phyloP scores from a whole-genome alignment of 2,888 invertebrate genomes.

The Drosophila monieri region DNA sequence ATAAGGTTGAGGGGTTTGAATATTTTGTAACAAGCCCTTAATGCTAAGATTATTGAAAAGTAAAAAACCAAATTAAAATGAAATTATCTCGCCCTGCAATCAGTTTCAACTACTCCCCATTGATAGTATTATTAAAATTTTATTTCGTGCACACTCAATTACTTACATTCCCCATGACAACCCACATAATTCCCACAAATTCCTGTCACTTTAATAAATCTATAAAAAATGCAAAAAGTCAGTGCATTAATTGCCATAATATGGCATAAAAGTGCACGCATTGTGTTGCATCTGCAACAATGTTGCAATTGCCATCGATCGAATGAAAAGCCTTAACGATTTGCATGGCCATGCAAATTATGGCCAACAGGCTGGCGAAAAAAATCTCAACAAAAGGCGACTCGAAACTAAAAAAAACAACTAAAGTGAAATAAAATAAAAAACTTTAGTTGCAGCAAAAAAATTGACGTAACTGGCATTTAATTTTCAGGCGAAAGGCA shows the following conservation, averaged over 20 bases:
- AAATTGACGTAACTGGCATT: constrained; percentile 62
- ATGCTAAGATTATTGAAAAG: neutral
- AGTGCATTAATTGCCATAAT: constrained; percentile 44
- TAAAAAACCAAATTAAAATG: neutral
- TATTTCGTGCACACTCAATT: neutral
- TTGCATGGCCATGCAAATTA: constrained; percentile 63
- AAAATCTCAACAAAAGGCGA: constrained; percentile 39
- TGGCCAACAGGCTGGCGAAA: constrained; percentile 24
- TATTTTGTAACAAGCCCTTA: neutral
- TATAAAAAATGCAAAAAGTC: constrained; percentile 4
- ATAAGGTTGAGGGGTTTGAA: no score
- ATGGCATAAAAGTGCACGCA: constrained; percentile 30
- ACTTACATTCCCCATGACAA: neutral
- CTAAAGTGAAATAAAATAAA: constrained; percentile 22
- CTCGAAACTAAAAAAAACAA: constrained; percentile 26
- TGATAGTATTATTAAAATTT: neutral
- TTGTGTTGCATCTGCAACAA: constrained; percentile 50
- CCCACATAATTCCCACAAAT: constrained; percentile 9
- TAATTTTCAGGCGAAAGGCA: constrained; percentile 60
- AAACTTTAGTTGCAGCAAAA: constrained; percentile 22
- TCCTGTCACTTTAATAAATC: constrained; percentile 2
- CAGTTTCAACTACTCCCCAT: neutral
- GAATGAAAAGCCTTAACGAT: constrained; percentile 56
- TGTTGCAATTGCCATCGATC: constrained; percentile 39
- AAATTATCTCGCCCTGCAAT: neutral